These are phyloP conservation scores for Thinocorus orbignyianus DNA, from an alignment of 2,113 vertebrate genomes.

Conservation along the genomic window DNA sequence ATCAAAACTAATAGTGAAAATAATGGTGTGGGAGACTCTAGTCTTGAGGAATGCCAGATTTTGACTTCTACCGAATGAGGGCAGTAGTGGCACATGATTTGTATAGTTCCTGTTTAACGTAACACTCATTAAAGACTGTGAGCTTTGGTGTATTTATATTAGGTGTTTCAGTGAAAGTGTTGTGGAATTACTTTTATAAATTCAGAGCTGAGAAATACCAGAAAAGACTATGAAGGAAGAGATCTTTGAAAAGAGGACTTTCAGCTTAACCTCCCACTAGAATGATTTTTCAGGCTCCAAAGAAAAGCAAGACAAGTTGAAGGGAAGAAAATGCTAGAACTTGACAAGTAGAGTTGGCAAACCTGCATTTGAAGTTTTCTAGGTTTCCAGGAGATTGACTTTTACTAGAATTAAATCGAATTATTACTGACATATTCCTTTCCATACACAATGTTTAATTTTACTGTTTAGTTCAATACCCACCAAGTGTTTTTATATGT, in stretches of 20 bases:
- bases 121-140: conserved; percentile 1
- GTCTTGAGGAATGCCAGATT: not conserved
- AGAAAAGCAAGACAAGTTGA: not conserved
- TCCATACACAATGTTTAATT: not conserved
- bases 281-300: conserved; percentile 13
- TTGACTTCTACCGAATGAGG: conserved; percentile 46
- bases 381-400: not conserved
- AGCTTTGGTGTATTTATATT: conserved; percentile 65
- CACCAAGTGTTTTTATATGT: not conserved
- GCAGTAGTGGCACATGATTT: conserved; percentile 61
- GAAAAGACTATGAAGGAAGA: conserved; percentile 41
- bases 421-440: not conserved
- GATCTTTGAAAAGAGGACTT: conserved; percentile 35
- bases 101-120: not conserved
- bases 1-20: not conserved
- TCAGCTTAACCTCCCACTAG: conserved; percentile 33
- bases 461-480: not conserved
- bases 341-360: not conserved
- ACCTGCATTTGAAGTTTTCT: not conserved
- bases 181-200: conserved; percentile 73
- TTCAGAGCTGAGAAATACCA: conserved; percentile 48
- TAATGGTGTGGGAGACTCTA: not conserved
- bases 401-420: not conserved
- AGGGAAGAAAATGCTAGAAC: not conserved
- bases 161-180: conserved; percentile 60